Evolutionary conservation across 2,797 vertebrate genomes (phyloP).

Genomic region (Hirundo rustica): DNA sequence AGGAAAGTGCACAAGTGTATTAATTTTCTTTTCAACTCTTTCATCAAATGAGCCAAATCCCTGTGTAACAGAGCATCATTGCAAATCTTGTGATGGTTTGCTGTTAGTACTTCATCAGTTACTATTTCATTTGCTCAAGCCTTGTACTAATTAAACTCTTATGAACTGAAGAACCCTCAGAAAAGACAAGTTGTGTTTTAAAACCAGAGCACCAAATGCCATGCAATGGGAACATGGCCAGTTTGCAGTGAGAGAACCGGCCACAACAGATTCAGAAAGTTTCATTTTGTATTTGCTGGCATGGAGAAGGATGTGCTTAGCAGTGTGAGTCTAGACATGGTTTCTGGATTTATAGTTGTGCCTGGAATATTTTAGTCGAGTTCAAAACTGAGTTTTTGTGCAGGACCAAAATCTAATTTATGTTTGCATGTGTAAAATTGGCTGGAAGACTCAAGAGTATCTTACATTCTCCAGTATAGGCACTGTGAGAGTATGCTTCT

Average conservation of each 20-base stretch:
- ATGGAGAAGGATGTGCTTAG: neutral
- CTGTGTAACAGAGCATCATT: neutral
- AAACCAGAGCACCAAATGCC: neutral
- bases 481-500: neutral
- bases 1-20: neutral
- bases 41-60: neutral
- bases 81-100: neutral
- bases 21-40: neutral
- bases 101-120: neutral
- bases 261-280: neutral
- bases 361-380: neutral
- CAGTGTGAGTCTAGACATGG: neutral
- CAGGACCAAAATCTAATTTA: neutral
- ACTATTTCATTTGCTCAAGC: neutral
- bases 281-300: neutral
- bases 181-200: neutral
- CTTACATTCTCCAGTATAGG: neutral
- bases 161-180: neutral
- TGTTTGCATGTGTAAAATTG: neutral
- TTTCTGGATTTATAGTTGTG: neutral
- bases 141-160: neutral
- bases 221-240: accelerated
- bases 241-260: neutral
- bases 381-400: neutral
- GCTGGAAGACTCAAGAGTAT: neutral